Base-by-base conservation (phyloP, 2,113 vertebrate genomes). In the Melozone crissalis region DNA sequence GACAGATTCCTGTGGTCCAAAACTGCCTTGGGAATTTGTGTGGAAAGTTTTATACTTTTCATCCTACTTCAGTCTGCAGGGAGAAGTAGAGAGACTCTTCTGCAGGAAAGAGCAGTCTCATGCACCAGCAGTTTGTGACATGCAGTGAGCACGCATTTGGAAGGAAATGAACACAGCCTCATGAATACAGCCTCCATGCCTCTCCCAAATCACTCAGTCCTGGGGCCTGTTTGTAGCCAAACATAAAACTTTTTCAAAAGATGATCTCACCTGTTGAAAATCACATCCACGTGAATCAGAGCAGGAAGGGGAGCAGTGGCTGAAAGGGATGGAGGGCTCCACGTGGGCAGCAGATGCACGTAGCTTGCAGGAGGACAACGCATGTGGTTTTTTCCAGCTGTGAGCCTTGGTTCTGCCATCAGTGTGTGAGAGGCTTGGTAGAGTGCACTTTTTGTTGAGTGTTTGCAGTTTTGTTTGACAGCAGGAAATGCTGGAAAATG, bases 281-380 rank as follows among this genome's bases (percentile, higher is more conserved):
- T 71, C 65, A 71, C 67, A 88, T 68, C 62, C 62, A 37, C 47
- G 72, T 82, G 86, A 94, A 65, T 28, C 39, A 22, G 61, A 85
- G 85, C 79, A 89, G 94, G 94, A 93, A 90, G 61, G 31, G 47
- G 62, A 93, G 66, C 59, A 76, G 71, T 37, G 72, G 55, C 85
- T 90, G 54, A 24, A 65, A 68, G 37, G 78, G 67, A 10, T 58
- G 37, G 72, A 82, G 33, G 66, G 55, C n/a, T 81, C 66, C 87
- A 81, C 26, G 20, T 95, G 94, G 71, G 68, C 61, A 91, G 77
- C 94, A 95, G 86, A 94, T 95, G 94, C 52, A 69, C 15, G 1
- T 30, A n/a, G 67, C 65, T 90, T 80, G n/a, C 58, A 30, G 33
- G 43, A 58, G 86, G 73, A 87, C 83, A 74, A 9, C 18, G 65